Conservation (phyloP, 2,888 invertebrate species). For the Sphinx pinastri region DNA sequence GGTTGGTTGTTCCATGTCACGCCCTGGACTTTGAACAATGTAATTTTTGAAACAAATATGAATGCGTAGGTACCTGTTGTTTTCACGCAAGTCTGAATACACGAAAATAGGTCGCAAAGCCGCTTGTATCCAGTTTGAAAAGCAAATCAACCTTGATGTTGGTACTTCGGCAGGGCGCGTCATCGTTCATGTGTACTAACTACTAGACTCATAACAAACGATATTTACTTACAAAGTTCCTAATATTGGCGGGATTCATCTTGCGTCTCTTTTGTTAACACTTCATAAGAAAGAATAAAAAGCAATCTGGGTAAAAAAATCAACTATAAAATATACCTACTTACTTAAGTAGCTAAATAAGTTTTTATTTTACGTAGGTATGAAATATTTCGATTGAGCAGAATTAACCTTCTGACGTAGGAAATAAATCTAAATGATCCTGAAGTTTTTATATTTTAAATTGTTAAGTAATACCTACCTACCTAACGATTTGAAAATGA, state of each 20-base stretch:
- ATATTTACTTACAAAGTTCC: neutral
- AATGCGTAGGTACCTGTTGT: neutral
- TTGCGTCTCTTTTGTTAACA: neutral
- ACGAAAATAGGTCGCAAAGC: constrained; percentile 22
- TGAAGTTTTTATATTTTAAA: too few species aligned
- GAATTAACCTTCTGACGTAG: neutral
- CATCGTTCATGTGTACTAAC: constrained; percentile 12
- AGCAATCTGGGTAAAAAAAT: too few species aligned
- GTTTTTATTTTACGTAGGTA: too few species aligned
- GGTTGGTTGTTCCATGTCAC: too few species aligned
- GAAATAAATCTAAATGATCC: neutral
- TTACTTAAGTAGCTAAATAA: too few species aligned
- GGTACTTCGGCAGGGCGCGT: constrained; percentile 22
- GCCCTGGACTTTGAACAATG: too few species aligned
- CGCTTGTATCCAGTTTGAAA: constrained; percentile 13
- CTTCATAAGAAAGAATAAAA: neutral
- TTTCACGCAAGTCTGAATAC: neutral
- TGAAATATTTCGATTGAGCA: neutral
- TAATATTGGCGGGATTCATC: constrained; percentile 8
- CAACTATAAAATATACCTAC: too few species aligned
- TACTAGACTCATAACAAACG: constrained; percentile 1
- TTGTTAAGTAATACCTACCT: too few species aligned
- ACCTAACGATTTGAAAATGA: too few species aligned
- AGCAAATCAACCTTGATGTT: constrained; percentile 18
- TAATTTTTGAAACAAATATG: too few species aligned